Conservation (phyloP, 2,888 invertebrate species). For the Meteorus colon region DNA sequence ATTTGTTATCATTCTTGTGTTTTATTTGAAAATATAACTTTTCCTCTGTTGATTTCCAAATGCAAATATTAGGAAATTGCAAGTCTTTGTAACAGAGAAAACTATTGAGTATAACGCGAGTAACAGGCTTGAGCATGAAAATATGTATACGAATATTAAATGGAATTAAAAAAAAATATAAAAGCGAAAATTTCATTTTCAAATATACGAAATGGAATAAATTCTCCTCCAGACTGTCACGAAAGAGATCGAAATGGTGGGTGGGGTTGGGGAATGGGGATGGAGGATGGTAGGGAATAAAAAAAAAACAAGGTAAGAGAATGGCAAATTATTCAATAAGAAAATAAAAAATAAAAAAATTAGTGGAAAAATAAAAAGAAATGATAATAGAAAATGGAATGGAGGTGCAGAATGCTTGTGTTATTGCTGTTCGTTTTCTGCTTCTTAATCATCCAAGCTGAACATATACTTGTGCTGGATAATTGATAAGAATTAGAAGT, state of each 20-base stretch:
- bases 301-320: slow-evolving; percentile 27
- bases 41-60: not conserved
- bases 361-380: slow-evolving; percentile 32
- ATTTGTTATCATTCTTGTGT: no score
- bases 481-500: not conserved
- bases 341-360: slow-evolving; percentile 41
- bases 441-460: slow-evolving; percentile 20
- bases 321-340: slow-evolving; percentile 27
- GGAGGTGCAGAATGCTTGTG: slow-evolving; percentile 44
- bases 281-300: slow-evolving; percentile 49
- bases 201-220: slow-evolving; percentile 58
- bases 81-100: not conserved
- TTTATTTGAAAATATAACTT: not conserved
- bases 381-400: slow-evolving; percentile 24
- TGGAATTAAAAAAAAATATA: slow-evolving; percentile 6
- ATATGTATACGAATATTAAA: slow-evolving; percentile 10
- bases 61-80: not conserved
- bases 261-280: slow-evolving; percentile 47
- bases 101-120: slow-evolving; percentile 27
- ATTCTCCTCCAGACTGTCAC: slow-evolving; percentile 73
- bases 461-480: slow-evolving; percentile 1
- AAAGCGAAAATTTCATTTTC: slow-evolving; percentile 50
- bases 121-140: slow-evolving; percentile 52
- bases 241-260: slow-evolving; percentile 67
- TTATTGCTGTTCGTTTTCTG: slow-evolving; percentile 24